These are phyloP conservation scores for Tinamus major DNA, from an alignment of 2,797 vertebrate species.

Conservation along the genomic window DNA sequence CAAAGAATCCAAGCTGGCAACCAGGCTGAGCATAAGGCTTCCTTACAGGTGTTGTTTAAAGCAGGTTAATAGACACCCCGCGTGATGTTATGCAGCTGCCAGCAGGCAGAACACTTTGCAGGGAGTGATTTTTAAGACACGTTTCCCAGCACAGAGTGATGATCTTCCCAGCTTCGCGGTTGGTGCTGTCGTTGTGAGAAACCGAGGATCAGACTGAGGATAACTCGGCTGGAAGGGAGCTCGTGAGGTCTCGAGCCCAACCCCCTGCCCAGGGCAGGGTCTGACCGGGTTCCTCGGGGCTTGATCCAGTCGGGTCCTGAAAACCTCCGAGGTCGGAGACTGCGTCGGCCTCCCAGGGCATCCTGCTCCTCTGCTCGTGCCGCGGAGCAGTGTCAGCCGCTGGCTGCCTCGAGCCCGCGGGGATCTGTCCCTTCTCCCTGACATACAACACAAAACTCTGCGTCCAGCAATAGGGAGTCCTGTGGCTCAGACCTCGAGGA, in stretches of 20 bases:
- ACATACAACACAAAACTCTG: background rate
- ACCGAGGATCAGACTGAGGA: background rate
- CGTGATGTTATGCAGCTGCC: too few species aligned
- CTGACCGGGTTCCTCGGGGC: background rate
- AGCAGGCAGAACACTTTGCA: background rate
- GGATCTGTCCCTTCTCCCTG: background rate
- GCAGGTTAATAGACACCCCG: too few species aligned
- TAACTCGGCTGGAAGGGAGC: background rate
- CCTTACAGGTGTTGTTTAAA: background rate
- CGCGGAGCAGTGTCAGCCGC: background rate
- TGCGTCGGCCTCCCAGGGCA: background rate
- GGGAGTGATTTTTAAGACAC: background rate
- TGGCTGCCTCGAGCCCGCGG: background rate
- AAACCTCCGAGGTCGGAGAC: background rate
- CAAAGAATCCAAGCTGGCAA: background rate
- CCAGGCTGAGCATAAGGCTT: background rate
- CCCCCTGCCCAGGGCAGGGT: background rate
- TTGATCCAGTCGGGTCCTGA: accelerated
- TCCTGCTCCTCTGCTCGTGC: accelerated
- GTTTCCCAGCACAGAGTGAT: background rate
- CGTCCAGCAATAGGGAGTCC: background rate
- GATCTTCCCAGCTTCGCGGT: too few species aligned
- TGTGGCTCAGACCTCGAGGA: background rate
- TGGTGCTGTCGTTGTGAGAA: background rate
- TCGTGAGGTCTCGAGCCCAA: background rate